phyloP scores from a whole-genome alignment of 2,113 vertebrate species.

The Orycteropus afer region DNA sequence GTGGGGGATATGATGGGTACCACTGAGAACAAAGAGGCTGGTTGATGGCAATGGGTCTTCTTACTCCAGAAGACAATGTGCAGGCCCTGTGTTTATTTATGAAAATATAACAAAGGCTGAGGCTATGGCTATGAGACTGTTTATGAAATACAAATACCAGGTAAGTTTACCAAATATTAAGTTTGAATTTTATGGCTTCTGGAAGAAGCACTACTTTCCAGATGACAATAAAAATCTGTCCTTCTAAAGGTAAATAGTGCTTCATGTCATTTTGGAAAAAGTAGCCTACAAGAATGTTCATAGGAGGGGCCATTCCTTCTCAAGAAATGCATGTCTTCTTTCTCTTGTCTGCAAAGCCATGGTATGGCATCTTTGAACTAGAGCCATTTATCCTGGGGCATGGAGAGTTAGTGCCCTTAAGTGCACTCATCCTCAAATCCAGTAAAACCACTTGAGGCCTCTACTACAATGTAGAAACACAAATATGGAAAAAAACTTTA shows the following conservation, averaged over 20 bases:
- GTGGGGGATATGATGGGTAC: not conserved
- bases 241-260: not conserved
- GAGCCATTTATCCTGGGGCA: not conserved
- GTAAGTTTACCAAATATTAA: slow-evolving; percentile 54
- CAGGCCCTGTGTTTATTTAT: slow-evolving; percentile 39
- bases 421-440: not conserved
- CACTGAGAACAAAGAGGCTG: not conserved
- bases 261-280: not conserved
- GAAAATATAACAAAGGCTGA: not conserved
- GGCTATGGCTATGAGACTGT: not conserved
- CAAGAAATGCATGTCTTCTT: not conserved
- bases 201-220: slow-evolving; percentile 34
- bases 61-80: not conserved
- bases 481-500: not conserved
- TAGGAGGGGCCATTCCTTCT: not conserved
- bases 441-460: not conserved
- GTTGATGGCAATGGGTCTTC: not conserved
- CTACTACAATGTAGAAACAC: not conserved
- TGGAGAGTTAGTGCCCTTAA: no score
- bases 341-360: not conserved
- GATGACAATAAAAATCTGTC: slow-evolving; percentile 44
- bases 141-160: slow-evolving; percentile 45
- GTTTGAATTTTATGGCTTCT: slow-evolving; percentile 57
- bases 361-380: not conserved
- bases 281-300: not conserved